Conservation (phyloP, 2,888 invertebrate genomes). For the Allophyes oxyacanthae region DNA sequence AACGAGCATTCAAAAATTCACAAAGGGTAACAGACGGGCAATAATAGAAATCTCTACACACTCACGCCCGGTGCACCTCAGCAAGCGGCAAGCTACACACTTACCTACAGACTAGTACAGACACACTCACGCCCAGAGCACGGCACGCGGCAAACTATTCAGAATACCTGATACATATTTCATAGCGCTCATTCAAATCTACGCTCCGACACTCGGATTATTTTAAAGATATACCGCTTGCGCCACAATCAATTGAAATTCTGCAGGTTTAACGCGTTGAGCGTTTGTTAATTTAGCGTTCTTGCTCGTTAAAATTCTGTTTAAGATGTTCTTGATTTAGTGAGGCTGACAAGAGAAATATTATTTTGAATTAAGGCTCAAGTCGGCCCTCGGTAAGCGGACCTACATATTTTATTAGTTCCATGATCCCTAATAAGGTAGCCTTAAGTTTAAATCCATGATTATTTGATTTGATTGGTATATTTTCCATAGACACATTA, state of each 20-base stretch:
- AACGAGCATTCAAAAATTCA: constrained; percentile 31
- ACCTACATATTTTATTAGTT: no score
- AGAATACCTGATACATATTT: constrained; percentile 78
- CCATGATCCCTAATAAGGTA: no score
- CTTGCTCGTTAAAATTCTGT: background rate
- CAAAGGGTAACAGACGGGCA: constrained; percentile 31
- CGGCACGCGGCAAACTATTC: constrained; percentile 63
- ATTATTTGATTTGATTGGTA: no score
- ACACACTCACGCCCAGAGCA: constrained; percentile 8
- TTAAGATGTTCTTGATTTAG: constrained; percentile 5
- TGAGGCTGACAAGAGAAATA: background rate
- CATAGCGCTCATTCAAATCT: constrained; percentile 65
- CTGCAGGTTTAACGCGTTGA: constrained; percentile 11
- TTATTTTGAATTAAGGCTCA: background rate
- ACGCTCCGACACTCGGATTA: constrained; percentile 55
- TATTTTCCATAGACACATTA: no score
- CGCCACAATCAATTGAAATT: constrained; percentile 44
- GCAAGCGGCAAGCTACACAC: constrained; percentile 10
- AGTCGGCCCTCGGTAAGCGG: background rate
- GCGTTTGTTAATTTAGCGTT: constrained; percentile 31
- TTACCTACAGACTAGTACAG: no score
- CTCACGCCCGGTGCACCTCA: constrained; percentile 11
- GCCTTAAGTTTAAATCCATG: no score
- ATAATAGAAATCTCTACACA: constrained; percentile 10
- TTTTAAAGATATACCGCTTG: constrained; percentile 60